Conservation (phyloP, 92 coral and sea anemone genomes). For the Epizoanthus scotinus region DNA sequence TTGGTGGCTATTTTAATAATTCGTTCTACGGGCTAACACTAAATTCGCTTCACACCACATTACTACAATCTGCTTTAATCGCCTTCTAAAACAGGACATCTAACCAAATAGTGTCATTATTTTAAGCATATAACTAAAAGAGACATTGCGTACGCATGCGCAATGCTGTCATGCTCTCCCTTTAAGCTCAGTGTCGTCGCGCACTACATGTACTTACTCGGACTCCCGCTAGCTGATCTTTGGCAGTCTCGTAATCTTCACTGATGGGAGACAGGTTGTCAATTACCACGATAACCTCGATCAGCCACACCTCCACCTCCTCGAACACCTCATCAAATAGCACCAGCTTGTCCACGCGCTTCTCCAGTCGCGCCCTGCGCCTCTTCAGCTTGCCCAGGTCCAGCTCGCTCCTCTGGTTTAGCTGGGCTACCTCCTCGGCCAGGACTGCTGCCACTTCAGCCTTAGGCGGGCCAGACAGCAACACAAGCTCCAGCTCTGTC, state of each 20-base stretch:
- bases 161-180: too few species aligned
- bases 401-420: conserved; percentile 71
- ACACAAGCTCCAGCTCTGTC: conserved; percentile 83
- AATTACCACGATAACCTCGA: conserved; percentile 64
- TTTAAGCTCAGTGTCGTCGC: background rate
- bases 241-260: conserved; percentile 84
- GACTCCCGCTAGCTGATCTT: conserved; percentile 64
- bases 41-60: too few species aligned
- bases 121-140: too few species aligned
- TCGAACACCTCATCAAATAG: conserved; percentile 70
- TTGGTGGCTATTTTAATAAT: too few species aligned
- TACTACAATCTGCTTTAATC: too few species aligned
- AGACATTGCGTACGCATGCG: too few species aligned
- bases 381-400: conserved; percentile 78
- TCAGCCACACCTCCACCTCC: conserved; percentile 75
- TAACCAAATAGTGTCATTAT: too few species aligned
- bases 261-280: conserved; percentile 74
- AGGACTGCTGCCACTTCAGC: conserved; percentile 68
- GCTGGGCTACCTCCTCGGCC: conserved; percentile 72
- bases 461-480: conserved; percentile 69
- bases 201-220: conserved; percentile 50
- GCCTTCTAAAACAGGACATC: too few species aligned
- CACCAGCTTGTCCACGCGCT: conserved; percentile 74
- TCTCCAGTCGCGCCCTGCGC: conserved; percentile 66
- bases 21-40: too few species aligned